Evolutionary conservation across 2,888 invertebrate species (phyloP), one percentile per base, ranked within the genome.

Genomic region (Oasisia sp.): DNA sequence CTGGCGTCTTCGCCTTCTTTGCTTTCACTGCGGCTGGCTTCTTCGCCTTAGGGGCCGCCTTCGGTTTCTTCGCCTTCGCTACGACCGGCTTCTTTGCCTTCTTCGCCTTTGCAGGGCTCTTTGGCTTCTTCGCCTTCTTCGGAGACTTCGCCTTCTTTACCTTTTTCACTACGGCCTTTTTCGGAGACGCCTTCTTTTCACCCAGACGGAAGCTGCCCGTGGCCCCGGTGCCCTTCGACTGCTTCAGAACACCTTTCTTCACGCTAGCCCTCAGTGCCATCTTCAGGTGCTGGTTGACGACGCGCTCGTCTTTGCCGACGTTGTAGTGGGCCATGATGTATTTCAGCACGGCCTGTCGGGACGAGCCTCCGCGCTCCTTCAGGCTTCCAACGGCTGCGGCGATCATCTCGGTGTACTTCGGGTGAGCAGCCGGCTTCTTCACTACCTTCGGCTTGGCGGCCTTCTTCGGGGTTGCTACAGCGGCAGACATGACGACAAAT

Each of bases 301-400:
- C 91, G 45, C 94, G 93, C 93, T 94, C 94, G 92, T 96, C 96
- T 8, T 94, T 94, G 45, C 96, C 96, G 74, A 97, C 96, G 92
- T 95, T 96, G 95, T 95, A 96, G 95, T 96, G 95, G 58, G 95
- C 94, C 90, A 95, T 93, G 93, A 97, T 96, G 95, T 96, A 96
- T 93, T 97, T 96, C 92, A 96, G 94, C 93, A 97, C 96, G 32
- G 97, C 97, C 93, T 96, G 96, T 92, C 96, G 95, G 9, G 96
- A 96, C 32, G 96, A 96, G n/a, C 97, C 97, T 92, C 95, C 95
- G 74, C 96, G 94, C 92, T 97, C 97, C 93, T 96, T 96, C 93
- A 97, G 94, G 32, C 94, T 93, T 90, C 94, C 94, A 93, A 97
- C 94, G 89, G 96, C 96, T 7, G 95, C 95, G 92, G 95, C 95